Base-by-base conservation (phyloP, 2,113 vertebrate species). In the Struthidea cinerea region DNA sequence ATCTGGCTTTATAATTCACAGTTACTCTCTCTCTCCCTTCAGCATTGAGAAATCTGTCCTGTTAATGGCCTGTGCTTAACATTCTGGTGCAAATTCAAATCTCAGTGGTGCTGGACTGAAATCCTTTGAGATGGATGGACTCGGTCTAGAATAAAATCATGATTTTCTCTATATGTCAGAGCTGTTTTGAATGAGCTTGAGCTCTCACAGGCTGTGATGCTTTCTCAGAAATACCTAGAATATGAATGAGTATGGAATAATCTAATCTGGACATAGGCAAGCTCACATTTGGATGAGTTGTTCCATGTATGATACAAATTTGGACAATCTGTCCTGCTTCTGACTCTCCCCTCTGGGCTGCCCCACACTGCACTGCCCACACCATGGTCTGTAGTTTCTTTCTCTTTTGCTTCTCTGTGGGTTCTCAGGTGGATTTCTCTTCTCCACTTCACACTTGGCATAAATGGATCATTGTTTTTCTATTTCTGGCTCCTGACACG, bases 1-100 rank as follows among this genome's bases (percentile, higher is more conserved):
- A 92, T 91, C 73, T 95, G 91, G 92, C 85, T 95, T 82, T 70
- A 60, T 76, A 95, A 86, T 80, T 97, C 92, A 92, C 77, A 75
- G 67, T 83, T 60, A 12, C 20, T 52, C 56, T 89, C 57, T 52
- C 53, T 57, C 55, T 68, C 37, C 41, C 57, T 79, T 65, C 85
- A 93, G 67, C 69, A 52, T 27, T 4, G 1, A 90, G 56, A 88
- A 92, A 92, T 93, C 68, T 78, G 47, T 78, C 59, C 81, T 83
- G 41, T 57, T 94, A 94, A 89, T 55, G 41, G 53, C 32, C 68
- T 78, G 52, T 69, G 28, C 41, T 92, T 49, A 92, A 87, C 13
- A 15, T 35, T 63, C 64, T 68, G 52, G 32, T 52, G 32, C 33
- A 87, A 93, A 91, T 33, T 63, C 74, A 79, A 24, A 73, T 64